Percentiles rank a stretch among this genome's conserved stretches.
phyloP scores from a whole-genome alignment of 2,113 vertebrate species.

The Oreochromis tanganicae region DNA sequence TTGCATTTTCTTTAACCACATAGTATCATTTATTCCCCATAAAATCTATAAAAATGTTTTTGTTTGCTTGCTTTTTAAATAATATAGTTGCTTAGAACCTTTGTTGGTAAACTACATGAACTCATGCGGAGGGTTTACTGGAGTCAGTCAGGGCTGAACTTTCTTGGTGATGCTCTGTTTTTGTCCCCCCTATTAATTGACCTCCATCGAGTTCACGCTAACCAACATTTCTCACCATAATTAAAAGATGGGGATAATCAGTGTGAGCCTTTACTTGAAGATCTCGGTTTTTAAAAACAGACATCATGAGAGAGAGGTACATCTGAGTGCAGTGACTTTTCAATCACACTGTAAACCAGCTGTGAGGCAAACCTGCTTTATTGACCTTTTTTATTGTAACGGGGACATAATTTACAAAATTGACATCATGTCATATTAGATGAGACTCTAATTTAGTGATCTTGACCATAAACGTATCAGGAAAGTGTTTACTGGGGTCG shows the following conservation, averaged over 20 bases:
- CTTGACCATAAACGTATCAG: background rate
- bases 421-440: background rate
- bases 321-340: background rate
- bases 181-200: background rate
- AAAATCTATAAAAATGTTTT: background rate
- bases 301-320: accelerated
- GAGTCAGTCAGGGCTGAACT: background rate
- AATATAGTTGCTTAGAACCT: background rate
- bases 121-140: background rate
- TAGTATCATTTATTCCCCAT: background rate
- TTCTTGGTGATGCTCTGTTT: background rate
- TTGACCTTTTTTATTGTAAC: background rate
- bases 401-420: background rate
- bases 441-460: background rate
- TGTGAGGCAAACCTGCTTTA: background rate
- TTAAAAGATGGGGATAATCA: background rate
- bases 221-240: background rate
- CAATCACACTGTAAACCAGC: background rate
- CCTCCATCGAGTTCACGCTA: background rate
- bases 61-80: background rate
- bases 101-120: background rate
- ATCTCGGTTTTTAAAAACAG: background rate
- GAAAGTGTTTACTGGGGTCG: background rate
- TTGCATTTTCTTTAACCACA: background rate
- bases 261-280: background rate